These are phyloP conservation scores for Corapipo altera DNA, from an alignment of 2,113 vertebrate genomes.

Conservation along the genomic window DNA sequence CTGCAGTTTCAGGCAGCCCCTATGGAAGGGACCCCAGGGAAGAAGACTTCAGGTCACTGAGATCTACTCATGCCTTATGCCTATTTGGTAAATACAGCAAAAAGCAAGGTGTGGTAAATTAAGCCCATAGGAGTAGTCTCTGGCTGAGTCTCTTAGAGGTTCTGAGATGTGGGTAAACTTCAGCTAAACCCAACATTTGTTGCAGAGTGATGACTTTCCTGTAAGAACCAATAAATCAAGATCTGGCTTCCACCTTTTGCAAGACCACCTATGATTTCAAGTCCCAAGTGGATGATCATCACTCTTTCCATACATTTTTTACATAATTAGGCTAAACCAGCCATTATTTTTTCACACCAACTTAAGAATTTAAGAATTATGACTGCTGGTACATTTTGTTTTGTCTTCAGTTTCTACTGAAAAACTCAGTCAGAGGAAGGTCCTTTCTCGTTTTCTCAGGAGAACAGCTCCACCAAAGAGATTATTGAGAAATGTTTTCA, in stretches of 20 bases:
- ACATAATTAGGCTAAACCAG: background rate
- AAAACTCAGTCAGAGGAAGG: conserved; percentile 2
- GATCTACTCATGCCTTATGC: background rate
- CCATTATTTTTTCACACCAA: conserved; percentile 39
- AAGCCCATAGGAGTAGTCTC: background rate
- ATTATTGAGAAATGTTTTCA: conserved; percentile 39
- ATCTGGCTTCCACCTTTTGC: background rate
- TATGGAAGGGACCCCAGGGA: rapidly evolving
- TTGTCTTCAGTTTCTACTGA: conserved; percentile 35
- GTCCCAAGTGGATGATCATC: background rate
- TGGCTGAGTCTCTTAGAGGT: background rate
- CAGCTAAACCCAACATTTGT: background rate
- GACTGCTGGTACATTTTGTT: conserved; percentile 29
- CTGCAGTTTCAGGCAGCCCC: background rate
- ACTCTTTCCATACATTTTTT: conserved; percentile 47
- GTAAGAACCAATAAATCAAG: background rate
- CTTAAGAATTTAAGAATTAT: conserved; percentile 29
- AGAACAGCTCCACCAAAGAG: conserved; percentile 23
- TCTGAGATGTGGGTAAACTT: background rate
- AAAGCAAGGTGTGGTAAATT: background rate
- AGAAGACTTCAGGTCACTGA: background rate
- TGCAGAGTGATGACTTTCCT: background rate
- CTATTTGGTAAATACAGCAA: background rate
- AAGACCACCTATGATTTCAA: conserved; percentile 7
- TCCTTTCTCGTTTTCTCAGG: conserved; percentile 21